Evolutionary conservation across 2,888 invertebrate species (phyloP).

Genomic region (Pyrocoelia pectoralis): DNA sequence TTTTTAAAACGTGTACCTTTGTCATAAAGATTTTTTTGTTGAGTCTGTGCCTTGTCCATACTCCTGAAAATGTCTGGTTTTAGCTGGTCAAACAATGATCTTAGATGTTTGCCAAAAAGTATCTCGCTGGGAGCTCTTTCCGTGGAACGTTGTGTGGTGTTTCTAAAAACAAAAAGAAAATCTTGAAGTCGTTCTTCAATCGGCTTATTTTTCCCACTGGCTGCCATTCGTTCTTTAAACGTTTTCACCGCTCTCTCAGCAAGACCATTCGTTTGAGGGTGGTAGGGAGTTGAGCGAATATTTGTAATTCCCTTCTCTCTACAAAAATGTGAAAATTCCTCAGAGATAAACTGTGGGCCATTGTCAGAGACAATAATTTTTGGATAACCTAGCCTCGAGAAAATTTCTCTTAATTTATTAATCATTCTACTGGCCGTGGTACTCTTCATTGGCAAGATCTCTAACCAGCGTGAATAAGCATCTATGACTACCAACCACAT

Average conservation of each 20-base stretch:
- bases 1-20: not conserved
- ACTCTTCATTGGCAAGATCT: constrained; percentile 10
- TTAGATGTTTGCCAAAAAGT: not conserved
- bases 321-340: constrained; percentile 18
- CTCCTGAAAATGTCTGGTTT: not conserved
- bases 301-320: constrained; percentile 5
- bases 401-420: not conserved
- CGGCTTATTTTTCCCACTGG: not conserved
- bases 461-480: constrained; percentile 12
- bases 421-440: not conserved
- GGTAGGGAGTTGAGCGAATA: constrained; percentile 16
- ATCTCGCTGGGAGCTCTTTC: not conserved
- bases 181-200: not conserved
- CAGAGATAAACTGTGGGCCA: constrained; percentile 15
- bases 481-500: constrained; percentile 25
- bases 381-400: constrained; percentile 13
- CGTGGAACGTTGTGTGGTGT: not conserved
- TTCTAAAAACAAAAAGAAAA: not conserved
- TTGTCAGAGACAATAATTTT: constrained; percentile 14
- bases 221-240: constrained; percentile 15
- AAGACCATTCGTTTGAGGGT: constrained; percentile 16
- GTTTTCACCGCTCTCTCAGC: constrained; percentile 18
- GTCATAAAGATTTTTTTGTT: not conserved
- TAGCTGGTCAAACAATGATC: not conserved
- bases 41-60: not conserved